These are phyloP conservation scores for Leuciscus idus DNA, from an alignment of 2,113 vertebrate genomes.

Conservation along the genomic window DNA sequence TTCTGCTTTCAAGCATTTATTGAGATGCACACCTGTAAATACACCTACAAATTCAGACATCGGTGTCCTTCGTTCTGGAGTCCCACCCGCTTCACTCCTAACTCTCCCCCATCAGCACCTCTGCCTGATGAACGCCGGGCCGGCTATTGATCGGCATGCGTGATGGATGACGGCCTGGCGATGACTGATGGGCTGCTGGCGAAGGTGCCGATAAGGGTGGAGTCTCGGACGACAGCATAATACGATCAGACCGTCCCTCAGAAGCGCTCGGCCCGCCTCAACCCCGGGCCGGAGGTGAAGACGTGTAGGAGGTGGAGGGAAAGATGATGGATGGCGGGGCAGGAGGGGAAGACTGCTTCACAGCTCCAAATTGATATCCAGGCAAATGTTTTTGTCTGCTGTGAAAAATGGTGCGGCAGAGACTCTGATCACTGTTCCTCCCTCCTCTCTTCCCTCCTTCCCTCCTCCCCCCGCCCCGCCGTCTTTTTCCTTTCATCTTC, in stretches of 20 bases:
- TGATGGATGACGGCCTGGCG: constrained; percentile 84
- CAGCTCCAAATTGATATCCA: constrained; percentile 93
- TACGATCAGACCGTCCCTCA: constrained; percentile 76
- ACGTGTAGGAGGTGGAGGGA: constrained; percentile 49
- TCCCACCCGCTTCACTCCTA: neutral
- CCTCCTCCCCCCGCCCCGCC: no score
- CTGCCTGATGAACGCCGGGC: constrained; percentile 75
- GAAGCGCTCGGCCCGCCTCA: constrained; percentile 60
- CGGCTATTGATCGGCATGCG: constrained; percentile 87
- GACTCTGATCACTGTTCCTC: constrained; percentile 77
- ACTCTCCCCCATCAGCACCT: constrained; percentile 77
- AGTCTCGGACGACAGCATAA: constrained; percentile 77
- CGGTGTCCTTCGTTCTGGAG: constrained; percentile 11
- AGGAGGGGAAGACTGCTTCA: constrained; percentile 88
- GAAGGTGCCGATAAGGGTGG: constrained; percentile 83
- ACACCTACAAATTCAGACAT: constrained; percentile 45
- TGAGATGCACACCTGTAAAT: constrained; percentile 67
- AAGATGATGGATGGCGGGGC: constrained; percentile 98
- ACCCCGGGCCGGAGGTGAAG: constrained; percentile 40
- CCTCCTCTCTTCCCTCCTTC: neutral
- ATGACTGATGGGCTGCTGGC: constrained; percentile 86
- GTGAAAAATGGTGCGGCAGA: constrained; percentile 94
- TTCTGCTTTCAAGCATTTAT: neutral
- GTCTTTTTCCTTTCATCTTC: neutral
- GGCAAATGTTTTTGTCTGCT: constrained; percentile 99